These are phyloP conservation scores for Coptodon rendalli DNA, from an alignment of 2,113 vertebrate species.

Conservation along the genomic window DNA sequence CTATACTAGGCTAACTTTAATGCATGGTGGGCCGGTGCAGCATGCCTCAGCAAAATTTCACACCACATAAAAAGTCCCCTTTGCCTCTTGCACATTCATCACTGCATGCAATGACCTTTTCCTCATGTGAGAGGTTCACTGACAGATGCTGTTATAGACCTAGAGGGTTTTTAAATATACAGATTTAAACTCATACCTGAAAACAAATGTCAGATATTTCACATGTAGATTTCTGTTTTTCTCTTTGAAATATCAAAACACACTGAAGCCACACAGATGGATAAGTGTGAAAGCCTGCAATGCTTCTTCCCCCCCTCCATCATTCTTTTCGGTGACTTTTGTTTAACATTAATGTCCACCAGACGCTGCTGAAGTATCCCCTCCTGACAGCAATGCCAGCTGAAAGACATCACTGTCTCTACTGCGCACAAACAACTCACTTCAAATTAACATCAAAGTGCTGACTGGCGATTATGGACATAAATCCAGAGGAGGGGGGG, in stretches of 20 bases:
- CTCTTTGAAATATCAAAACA: not conserved
- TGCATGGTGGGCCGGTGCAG: not conserved
- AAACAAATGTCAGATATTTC: slow-evolving; percentile 27
- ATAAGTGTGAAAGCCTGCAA: not conserved
- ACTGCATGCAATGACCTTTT: slow-evolving; percentile 43
- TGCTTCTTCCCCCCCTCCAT: not conserved
- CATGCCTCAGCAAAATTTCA: not conserved
- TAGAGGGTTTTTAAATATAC: slow-evolving; percentile 2
- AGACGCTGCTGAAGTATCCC: not conserved
- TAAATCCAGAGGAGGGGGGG: not conserved
- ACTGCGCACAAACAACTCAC: not conserved
- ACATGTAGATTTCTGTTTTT: not conserved
- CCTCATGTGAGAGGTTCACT: not conserved
- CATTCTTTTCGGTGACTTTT: not conserved
- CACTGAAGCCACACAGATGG: not conserved
- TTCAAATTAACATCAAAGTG: slow-evolving; percentile 7
- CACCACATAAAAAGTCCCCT: not conserved
- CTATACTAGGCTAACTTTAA: not conserved
- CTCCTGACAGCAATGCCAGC: not conserved
- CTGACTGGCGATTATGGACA: not conserved
- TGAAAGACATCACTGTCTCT: not conserved
- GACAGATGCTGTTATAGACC: not conserved
- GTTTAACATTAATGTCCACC: not conserved
- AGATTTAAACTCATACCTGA: not conserved
- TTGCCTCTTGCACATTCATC: slow-evolving; percentile 29